Evolutionary conservation across 2,113 vertebrate genomes (phyloP).

Genomic region (Megaceryle torquata): DNA sequence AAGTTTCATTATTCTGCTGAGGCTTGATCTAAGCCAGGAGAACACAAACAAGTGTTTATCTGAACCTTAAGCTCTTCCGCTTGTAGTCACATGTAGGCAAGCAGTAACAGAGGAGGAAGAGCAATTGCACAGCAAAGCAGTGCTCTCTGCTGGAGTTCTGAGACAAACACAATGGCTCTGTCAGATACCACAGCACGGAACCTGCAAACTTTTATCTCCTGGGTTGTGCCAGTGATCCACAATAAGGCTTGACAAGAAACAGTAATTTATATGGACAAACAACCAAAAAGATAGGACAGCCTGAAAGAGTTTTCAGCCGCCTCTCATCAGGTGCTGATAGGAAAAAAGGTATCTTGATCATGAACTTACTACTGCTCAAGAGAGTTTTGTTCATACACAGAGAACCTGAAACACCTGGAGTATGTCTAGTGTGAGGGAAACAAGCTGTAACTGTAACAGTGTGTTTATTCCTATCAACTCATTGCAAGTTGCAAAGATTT

Average conservation of each 20-base stretch:
- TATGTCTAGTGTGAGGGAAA: background rate
- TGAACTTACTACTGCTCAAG: background rate
- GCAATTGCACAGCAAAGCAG: background rate
- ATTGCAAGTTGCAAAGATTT: background rate
- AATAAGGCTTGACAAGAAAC: background rate
- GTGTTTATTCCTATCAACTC: background rate
- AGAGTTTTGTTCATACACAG: background rate
- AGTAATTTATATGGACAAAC: background rate
- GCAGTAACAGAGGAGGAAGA: background rate
- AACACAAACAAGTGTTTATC: background rate
- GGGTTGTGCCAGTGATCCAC: background rate
- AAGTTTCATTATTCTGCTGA: background rate
- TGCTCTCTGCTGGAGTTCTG: slow-evolving; percentile 14
- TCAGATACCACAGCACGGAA: background rate
- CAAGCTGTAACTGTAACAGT: background rate
- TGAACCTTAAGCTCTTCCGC: background rate
- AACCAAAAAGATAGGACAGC: background rate
- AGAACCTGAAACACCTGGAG: background rate
- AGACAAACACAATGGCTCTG: background rate
- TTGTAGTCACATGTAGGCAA: background rate
- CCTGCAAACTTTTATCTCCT: background rate
- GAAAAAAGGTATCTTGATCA: background rate
- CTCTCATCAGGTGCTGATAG: background rate
- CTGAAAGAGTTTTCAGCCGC: background rate
- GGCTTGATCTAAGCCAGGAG: background rate